phyloP scores from a whole-genome alignment of 2,888 invertebrate species.

The Saturnia pavonia region DNA sequence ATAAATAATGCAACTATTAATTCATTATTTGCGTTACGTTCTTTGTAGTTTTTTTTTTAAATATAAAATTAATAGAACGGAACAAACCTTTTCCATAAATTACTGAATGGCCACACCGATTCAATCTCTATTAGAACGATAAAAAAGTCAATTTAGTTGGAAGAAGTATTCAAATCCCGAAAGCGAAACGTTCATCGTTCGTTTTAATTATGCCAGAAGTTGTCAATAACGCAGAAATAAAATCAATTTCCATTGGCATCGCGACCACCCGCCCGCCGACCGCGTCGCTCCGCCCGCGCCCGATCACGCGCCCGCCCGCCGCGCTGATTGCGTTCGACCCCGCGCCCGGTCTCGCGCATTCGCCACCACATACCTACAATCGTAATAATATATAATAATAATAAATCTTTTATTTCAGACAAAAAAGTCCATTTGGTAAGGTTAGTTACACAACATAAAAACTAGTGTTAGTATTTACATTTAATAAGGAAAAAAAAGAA shows the following conservation, averaged over 20 bases:
- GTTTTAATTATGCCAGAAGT: constrained; percentile 40
- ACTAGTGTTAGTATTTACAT: too few species aligned
- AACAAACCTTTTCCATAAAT: background rate
- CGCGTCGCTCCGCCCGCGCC: constrained; percentile 18
- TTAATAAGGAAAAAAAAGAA: too few species aligned
- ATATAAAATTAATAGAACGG: background rate
- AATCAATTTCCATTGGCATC: constrained; percentile 44
- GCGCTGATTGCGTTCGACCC: too few species aligned
- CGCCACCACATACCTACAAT: constrained; percentile 36
- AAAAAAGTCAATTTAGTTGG: constrained; percentile 11
- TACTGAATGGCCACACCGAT: background rate
- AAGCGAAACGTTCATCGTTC: constrained; percentile 19
- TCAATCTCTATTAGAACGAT: background rate
- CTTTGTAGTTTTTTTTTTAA: background rate
- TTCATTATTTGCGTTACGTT: background rate
- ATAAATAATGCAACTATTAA: too few species aligned
- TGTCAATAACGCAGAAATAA: constrained; percentile 45
- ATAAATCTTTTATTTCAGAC: too few species aligned
- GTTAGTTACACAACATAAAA: too few species aligned
- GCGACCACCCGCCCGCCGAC: constrained; percentile 18
- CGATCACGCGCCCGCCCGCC: too few species aligned
- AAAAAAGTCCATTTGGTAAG: too few species aligned
- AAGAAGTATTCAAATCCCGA: constrained; percentile 15
- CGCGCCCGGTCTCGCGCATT: constrained; percentile 23
- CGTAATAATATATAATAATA: constrained; percentile 36